Conservation (phyloP, 2,797 vertebrate species). For the Coccyzus lansbergi region DNA sequence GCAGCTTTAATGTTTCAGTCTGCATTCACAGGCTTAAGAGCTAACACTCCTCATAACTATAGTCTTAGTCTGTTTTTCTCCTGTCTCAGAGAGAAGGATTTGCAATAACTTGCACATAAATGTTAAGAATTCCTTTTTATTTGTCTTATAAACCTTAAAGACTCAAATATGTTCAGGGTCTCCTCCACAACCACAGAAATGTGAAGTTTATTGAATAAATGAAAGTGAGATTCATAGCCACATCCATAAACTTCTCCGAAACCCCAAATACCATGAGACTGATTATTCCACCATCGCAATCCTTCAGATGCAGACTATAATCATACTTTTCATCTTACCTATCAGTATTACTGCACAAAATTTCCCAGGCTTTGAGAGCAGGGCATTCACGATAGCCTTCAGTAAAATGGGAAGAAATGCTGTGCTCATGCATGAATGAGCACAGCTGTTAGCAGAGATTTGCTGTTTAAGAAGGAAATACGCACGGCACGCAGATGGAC, state of each 20-base stretch:
- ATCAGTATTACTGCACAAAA: background rate
- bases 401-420: background rate
- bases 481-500: background rate
- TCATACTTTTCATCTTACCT: background rate
- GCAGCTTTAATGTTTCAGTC: background rate
- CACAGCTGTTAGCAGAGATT: background rate
- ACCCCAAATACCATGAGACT: background rate
- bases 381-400: background rate
- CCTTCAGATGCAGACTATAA: background rate
- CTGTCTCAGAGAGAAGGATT: background rate
- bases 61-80: background rate
- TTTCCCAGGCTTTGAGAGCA: background rate
- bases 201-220: background rate
- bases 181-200: background rate
- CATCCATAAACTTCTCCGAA: background rate
- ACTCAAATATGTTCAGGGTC: background rate
- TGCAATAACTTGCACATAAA: conserved; percentile 30
- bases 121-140: conserved; percentile 30
- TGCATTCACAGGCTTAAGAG: conserved; percentile 7
- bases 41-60: background rate
- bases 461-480: conserved; percentile 26
- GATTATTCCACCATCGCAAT: background rate
- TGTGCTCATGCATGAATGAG: background rate
- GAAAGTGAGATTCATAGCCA: background rate
- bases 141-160: conserved; percentile 21